Evolutionary conservation across 1,140 invertebrate species (phyloP), one percentile per base, ranked within the genome.

Genomic region (Drosophila bocqueti): DNA sequence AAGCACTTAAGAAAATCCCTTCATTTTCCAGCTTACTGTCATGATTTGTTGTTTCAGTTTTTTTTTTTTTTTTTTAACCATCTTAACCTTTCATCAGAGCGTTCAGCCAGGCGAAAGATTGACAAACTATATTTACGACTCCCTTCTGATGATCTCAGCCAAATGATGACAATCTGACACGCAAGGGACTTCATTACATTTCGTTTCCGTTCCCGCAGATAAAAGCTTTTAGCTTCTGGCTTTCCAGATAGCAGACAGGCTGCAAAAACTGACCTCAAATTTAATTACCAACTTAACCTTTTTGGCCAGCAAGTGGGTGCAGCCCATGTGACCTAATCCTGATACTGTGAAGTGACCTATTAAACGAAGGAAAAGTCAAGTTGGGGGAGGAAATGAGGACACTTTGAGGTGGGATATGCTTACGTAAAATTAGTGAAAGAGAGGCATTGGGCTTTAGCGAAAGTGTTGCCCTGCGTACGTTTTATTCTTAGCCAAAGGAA

Each of bases 261-360:
- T 60, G 29, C 36, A 11, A 68, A 67, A 77, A 77, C 63, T 77
- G 75, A 77, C 75, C 75, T 69, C 65, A 77, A 77, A 78, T 62
- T 77, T 77, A 77, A 77, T 77, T 77, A 77, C 75, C 75, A 61
- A 78, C 58, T 77, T 77, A 69, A 69, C 75, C 75, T 77, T 77
- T 77, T 77, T 42, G 63, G 43, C 24, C 54, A 65, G 36, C 36
- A 50, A 36, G 38, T 54, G 60, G 72, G 72, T 77, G 63, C 54
- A 38, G 74, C 42, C 73, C 55, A 34, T 55, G 60, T 76, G 73
- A 65, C 62, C 62, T 66, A 59, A 73, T 76, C 62, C 62, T 40
- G 55, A 16, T 55, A 57, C 61, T 40, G 62, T 42, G 62, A 54
- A 58, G 63, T 77, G 72, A 63, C 71, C 59, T 75, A 75, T 75